Evolutionary conservation across 2,797 vertebrate genomes (phyloP).

Genomic region (Chanos chanos): DNA sequence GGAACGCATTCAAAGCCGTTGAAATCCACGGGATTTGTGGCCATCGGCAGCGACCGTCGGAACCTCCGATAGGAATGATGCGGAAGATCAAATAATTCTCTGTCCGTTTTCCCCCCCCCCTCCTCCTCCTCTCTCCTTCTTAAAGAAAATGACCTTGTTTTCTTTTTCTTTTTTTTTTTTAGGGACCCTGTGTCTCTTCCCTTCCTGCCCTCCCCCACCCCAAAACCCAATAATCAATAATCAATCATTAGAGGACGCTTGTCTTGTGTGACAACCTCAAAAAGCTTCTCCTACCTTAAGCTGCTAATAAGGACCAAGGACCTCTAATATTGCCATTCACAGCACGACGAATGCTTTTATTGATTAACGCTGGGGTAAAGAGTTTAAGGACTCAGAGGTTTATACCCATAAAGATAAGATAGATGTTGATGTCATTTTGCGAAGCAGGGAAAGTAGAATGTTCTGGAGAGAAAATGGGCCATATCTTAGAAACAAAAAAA

Average conservation of each 20-base stretch:
- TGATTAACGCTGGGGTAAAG: too few relatives aligned
- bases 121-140: constrained; percentile 4
- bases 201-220: constrained; percentile 4
- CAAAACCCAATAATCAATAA: constrained; percentile 27
- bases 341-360: too few relatives aligned
- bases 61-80: constrained; percentile 28
- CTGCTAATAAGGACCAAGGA: too few relatives aligned
- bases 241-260: constrained; percentile 17
- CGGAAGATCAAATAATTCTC: constrained; percentile 29
- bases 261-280: neutral
- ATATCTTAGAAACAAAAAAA: too few relatives aligned
- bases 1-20: constrained; percentile 23
- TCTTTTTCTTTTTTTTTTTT: too few relatives aligned
- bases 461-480: neutral
- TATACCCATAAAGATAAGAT: too few relatives aligned
- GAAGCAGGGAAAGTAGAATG: too few relatives aligned
- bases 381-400: too few relatives aligned
- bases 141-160: constrained; percentile 34
- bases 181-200: constrained; percentile 4
- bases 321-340: too few relatives aligned
- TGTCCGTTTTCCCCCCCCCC: constrained; percentile 20
- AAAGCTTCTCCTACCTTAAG: too few relatives aligned
- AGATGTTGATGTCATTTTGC: too few relatives aligned
- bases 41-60: constrained; percentile 29
- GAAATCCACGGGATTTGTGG: constrained; percentile 44